phyloP scores from a whole-genome alignment of 2,888 invertebrate genomes.

The Morpho achilles region DNA sequence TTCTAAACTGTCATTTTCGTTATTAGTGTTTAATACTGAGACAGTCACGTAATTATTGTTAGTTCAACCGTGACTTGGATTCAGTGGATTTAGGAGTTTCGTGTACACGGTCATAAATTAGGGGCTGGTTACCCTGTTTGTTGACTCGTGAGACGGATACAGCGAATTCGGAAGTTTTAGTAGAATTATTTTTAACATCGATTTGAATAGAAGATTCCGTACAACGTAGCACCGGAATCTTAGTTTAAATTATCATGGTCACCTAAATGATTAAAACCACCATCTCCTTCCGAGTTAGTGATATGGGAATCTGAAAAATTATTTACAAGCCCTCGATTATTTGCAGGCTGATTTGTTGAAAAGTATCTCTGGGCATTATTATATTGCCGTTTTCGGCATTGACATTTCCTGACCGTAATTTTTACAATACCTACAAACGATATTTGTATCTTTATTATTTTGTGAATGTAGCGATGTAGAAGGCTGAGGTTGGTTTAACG shows the following conservation, averaged over 20 bases:
- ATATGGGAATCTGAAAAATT: not conserved
- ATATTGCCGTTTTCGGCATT: conserved; percentile 1
- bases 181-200: not conserved
- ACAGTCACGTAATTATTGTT: conserved; percentile 11
- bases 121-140: not conserved
- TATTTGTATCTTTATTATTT: not conserved
- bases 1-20: conserved; percentile 7
- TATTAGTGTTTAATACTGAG: conserved; percentile 14
- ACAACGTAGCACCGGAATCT: conserved; percentile 6
- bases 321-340: not conserved
- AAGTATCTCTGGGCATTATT: not conserved
- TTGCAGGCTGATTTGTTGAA: not conserved
- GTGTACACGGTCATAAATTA: not conserved
- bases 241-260: conserved; percentile 2
- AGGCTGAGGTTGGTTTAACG: not conserved
- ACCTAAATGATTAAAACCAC: not conserved
- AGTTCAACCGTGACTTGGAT: no score
- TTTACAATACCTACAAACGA: not conserved
- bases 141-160: not conserved
- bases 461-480: not conserved
- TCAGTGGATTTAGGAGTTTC: not conserved
- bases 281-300: not conserved
- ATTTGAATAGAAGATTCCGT: not conserved
- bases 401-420: not conserved
- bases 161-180: not conserved